Conservation (phyloP, 2,888 invertebrate species). For the Parasteatoda lunata region DNA sequence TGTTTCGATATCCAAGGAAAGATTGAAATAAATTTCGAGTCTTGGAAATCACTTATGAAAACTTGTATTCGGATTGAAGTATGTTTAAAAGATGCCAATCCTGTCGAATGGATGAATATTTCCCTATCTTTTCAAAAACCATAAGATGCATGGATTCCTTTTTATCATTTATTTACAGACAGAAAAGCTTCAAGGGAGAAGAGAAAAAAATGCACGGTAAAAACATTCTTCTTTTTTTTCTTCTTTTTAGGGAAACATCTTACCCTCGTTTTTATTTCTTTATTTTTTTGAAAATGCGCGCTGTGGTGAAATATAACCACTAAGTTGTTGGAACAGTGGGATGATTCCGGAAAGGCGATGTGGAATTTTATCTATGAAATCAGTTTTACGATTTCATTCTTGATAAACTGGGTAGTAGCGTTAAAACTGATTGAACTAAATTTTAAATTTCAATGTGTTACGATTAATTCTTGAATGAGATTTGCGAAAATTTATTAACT, state of each 20-base stretch:
- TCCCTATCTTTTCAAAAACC: constrained; percentile 29
- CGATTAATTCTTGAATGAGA: no score
- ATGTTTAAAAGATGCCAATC: constrained; percentile 24
- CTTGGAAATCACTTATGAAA: constrained; percentile 54
- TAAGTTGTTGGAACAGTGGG: constrained; percentile 12
- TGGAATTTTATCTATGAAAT: no score
- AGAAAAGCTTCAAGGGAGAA: constrained; percentile 17
- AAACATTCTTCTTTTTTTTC: constrained; percentile 23
- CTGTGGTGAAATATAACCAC: constrained; percentile 8
- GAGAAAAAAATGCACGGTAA: constrained; percentile 26
- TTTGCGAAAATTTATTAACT: no score
- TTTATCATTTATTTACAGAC: constrained; percentile 48
- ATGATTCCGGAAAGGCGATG: not conserved
- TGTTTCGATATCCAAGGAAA: not conserved
- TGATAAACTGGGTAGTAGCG: no score
- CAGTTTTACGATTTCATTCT: no score
- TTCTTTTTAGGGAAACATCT: constrained; percentile 34
- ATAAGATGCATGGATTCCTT: constrained; percentile 8
- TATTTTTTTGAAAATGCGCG: constrained; percentile 25
- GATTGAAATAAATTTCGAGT: constrained; percentile 60
- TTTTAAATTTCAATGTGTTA: no score
- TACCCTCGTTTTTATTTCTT: constrained; percentile 6
- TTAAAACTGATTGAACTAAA: no score
- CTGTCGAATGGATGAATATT: constrained; percentile 22
- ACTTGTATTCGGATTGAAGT: constrained; percentile 1